Percentiles rank a stretch among this genome's conserved stretches.
Conservation (phyloP, 2,888 invertebrate genomes). For the Pecten maximus region DNA sequence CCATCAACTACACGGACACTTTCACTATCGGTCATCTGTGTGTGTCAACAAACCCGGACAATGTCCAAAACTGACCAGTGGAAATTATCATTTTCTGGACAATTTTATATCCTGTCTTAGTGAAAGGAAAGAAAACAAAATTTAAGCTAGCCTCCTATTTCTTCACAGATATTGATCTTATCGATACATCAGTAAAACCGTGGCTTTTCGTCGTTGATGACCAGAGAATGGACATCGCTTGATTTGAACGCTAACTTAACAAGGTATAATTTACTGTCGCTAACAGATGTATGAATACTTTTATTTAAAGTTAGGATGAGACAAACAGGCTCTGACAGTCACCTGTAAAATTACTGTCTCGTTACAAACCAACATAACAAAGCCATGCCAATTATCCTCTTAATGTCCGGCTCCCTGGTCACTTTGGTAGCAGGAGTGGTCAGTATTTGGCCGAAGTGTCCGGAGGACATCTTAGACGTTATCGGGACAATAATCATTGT, state of each 20-base stretch:
- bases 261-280: neutral
- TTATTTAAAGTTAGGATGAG: conserved; percentile 6
- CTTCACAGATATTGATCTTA: neutral
- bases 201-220: neutral
- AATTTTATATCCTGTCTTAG: neutral
- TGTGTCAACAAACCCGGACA: conserved; percentile 21
- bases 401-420: conserved; percentile 15
- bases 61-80: conserved; percentile 5
- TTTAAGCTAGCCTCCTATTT: neutral
- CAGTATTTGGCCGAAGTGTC: conserved; percentile 22
- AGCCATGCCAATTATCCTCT: conserved; percentile 22
- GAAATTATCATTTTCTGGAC: neutral
- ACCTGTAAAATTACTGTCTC: conserved; percentile 13
- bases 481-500: conserved; percentile 19
- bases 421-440: conserved; percentile 24
- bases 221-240: conserved; percentile 23
- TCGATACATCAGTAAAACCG: neutral
- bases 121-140: conserved; percentile 10
- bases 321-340: conserved; percentile 25
- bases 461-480: conserved; percentile 35
- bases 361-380: conserved; percentile 22
- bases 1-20: neutral
- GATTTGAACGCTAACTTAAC: conserved; percentile 14
- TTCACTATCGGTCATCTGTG: neutral
- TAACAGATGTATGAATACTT: neutral